phyloP scores from a whole-genome alignment of 1,140 invertebrate species.

The Halotydeus destructor region DNA sequence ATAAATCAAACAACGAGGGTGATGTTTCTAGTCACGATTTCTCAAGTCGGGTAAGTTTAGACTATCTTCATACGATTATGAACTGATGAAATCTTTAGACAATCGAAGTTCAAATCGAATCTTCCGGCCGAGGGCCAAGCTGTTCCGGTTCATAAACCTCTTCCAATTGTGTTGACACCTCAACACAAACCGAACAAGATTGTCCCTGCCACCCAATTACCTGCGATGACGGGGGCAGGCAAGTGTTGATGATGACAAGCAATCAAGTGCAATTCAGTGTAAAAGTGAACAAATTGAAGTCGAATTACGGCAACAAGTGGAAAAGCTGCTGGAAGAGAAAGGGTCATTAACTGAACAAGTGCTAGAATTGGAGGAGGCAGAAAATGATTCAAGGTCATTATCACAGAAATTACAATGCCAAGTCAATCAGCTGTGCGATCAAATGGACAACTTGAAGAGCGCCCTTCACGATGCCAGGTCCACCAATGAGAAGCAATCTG shows the following conservation, averaged over 20 bases:
- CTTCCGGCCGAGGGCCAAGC: too few relatives aligned
- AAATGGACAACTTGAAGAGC: conserved; percentile 12
- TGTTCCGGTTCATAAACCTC: too few relatives aligned
- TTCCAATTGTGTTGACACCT: too few relatives aligned
- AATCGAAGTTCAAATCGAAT: conserved; percentile 47
- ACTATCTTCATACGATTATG: too few relatives aligned
- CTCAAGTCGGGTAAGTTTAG: too few relatives aligned
- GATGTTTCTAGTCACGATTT: too few relatives aligned
- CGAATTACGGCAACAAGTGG: conserved; percentile 1
- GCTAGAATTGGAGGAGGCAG: conserved; percentile 17
- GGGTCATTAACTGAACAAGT: conserved; percentile 13
- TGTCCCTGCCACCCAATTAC: too few relatives aligned
- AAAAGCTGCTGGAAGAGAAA: conserved; percentile 11
- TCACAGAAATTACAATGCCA: conserved; percentile 13
- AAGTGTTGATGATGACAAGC: too few relatives aligned
- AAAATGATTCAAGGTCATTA: conserved; percentile 16
- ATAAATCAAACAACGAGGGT: background rate
- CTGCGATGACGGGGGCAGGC: too few relatives aligned
- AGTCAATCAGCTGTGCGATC: conserved; percentile 12
- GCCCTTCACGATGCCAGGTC: conserved; percentile 10
- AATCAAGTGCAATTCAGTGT: too few relatives aligned
- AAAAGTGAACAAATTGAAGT: background rate
- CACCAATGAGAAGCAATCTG: conserved; percentile 13
- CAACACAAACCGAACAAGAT: too few relatives aligned
- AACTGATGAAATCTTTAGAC: conserved; percentile 26